These are phyloP conservation scores for Drosophila nannoptera DNA, from an alignment of 1,140 invertebrate species.

Conservation along the genomic window DNA sequence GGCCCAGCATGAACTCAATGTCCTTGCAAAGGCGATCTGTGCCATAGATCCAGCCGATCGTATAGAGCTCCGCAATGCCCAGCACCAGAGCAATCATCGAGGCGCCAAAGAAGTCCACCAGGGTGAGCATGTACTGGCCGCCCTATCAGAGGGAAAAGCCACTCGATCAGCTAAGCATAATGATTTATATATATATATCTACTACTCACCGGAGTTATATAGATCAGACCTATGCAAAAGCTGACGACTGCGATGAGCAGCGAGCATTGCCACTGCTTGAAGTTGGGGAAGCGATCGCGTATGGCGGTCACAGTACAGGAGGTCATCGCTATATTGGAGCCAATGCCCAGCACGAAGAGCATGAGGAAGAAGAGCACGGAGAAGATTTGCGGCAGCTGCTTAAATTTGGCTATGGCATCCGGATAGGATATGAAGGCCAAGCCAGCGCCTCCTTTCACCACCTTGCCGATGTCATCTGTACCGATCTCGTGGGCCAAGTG, in stretches of 20 bases:
- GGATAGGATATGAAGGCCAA: slow-evolving; percentile 93
- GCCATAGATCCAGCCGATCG: slow-evolving; percentile 86
- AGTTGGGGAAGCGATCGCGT: slow-evolving; percentile 85
- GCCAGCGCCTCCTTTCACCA: slow-evolving; percentile 85
- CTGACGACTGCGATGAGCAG: slow-evolving; percentile 81
- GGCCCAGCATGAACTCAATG: slow-evolving; percentile 86
- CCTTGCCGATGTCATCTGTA: slow-evolving; percentile 80
- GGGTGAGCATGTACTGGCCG: slow-evolving; percentile 87
- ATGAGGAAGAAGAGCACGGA: slow-evolving; percentile 94
- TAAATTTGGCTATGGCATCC: slow-evolving; percentile 91
- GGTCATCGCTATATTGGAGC: slow-evolving; percentile 85
- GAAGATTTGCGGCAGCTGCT: slow-evolving; percentile 89
- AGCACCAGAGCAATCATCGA: slow-evolving; percentile 86
- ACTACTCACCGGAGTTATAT: slow-evolving; percentile 85
- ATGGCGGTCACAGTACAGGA: slow-evolving; percentile 85
- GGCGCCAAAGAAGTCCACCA: slow-evolving; percentile 89
- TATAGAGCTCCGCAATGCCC: slow-evolving; percentile 83
- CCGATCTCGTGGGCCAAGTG: slow-evolving; percentile 85
- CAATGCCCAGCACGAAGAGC: slow-evolving; percentile 89
- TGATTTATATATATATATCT: not conserved
- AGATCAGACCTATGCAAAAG: slow-evolving; percentile 85
- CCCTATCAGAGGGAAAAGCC: slow-evolving; percentile 81
- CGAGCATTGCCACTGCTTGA: slow-evolving; percentile 82
- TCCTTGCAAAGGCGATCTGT: slow-evolving; percentile 83
- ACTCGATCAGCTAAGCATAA: slow-evolving; percentile 35